These are phyloP conservation scores for Lycaena phlaeas DNA, from an alignment of 2,888 invertebrate species.

Conservation along the genomic window DNA sequence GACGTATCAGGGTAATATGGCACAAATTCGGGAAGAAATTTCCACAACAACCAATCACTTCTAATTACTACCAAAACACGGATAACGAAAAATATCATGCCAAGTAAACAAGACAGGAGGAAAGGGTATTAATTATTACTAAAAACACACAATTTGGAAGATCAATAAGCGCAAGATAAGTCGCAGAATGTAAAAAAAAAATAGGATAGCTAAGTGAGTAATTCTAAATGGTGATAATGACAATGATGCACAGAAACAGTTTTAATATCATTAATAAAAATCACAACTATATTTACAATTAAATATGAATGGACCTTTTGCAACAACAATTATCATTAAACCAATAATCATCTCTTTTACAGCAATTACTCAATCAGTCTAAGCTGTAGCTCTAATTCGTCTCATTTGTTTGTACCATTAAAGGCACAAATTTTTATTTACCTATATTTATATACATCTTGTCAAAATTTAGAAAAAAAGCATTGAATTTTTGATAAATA, in stretches of 20 bases:
- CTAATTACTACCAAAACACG: conserved; percentile 35
- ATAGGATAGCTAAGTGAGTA: conserved; percentile 28
- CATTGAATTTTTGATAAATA: too few relatives aligned
- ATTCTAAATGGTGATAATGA: conserved; percentile 41
- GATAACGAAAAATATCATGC: conserved; percentile 44
- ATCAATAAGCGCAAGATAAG: conserved; percentile 43
- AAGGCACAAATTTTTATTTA: too few relatives aligned
- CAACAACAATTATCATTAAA: too few relatives aligned
- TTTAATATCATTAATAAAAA: conserved; percentile 9
- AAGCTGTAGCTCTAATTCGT: too few relatives aligned
- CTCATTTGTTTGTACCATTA: too few relatives aligned
- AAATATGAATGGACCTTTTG: too few relatives aligned
- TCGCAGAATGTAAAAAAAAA: conserved; percentile 13
- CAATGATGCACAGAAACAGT: conserved; percentile 13
- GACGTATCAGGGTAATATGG: conserved; percentile 13
- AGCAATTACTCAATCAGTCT: too few relatives aligned
- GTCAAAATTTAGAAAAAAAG: too few relatives aligned
- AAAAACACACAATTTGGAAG: conserved; percentile 32
- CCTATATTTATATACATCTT: too few relatives aligned
- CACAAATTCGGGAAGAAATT: conserved; percentile 30
- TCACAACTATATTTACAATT: not conserved
- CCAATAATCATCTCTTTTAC: too few relatives aligned
- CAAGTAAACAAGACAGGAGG: conserved; percentile 24
- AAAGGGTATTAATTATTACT: conserved; percentile 24
- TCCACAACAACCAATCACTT: conserved; percentile 49